Percentiles rank a stretch among this genome's conserved stretches.
phyloP scores from a whole-genome alignment of 2,797 vertebrate species.

The Psittacula derbiana region DNA sequence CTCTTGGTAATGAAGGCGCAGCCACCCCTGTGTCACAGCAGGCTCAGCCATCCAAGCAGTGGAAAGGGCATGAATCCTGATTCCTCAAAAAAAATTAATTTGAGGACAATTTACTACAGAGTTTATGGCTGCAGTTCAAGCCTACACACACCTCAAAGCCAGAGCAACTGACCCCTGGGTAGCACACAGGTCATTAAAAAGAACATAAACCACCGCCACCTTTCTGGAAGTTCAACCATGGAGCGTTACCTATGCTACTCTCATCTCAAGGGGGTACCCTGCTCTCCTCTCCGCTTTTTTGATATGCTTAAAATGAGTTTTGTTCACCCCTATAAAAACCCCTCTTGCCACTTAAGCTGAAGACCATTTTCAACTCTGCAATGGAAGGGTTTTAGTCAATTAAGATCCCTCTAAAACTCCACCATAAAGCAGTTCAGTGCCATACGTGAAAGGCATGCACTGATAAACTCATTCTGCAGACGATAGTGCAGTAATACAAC shows the following conservation, averaged over 20 bases:
- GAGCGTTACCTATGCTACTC: background rate
- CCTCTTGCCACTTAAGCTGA: background rate
- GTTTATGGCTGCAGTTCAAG: background rate
- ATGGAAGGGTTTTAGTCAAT: background rate
- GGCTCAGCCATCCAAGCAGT: background rate
- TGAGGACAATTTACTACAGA: background rate
- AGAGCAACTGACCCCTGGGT: background rate
- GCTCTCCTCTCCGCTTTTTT: background rate
- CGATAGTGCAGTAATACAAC: background rate
- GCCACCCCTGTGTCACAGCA: background rate
- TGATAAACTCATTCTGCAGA: background rate
- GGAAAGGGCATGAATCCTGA: accelerated
- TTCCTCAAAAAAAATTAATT: background rate
- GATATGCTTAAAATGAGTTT: background rate
- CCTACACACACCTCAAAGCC: background rate
- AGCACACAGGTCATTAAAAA: background rate
- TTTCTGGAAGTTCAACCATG: background rate
- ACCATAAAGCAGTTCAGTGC: background rate
- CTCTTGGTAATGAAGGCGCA: background rate
- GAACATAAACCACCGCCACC: background rate
- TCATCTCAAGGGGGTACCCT: background rate
- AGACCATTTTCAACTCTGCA: background rate
- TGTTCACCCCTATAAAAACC: background rate
- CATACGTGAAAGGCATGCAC: accelerated
- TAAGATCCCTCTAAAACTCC: background rate